Conservation (phyloP, 2,797 vertebrate species). For the Acipenser transmontanus region DNA sequence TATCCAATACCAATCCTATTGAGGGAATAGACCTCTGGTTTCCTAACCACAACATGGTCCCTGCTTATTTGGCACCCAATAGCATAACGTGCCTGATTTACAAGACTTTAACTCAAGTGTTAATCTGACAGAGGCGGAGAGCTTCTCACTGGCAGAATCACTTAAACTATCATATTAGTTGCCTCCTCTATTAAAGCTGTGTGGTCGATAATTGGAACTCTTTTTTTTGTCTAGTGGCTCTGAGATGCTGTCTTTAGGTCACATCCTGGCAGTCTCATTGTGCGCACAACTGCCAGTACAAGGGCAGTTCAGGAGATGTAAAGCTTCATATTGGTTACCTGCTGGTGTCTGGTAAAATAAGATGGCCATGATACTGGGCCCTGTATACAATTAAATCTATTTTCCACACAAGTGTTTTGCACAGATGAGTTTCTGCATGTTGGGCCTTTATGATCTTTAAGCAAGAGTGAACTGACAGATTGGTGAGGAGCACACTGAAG, state of each 20-base stretch:
- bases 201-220: constrained; percentile 81
- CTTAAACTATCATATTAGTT: constrained; percentile 68
- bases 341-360: constrained; percentile 71
- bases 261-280: constrained; percentile 70
- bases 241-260: constrained; percentile 81
- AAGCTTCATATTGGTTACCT: constrained; percentile 58
- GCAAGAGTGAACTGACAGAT: constrained; percentile 78
- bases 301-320: constrained; percentile 80
- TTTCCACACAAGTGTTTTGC: constrained; percentile 63
- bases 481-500: constrained; percentile 68
- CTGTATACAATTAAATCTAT: constrained; percentile 81
- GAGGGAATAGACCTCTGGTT: constrained; percentile 46
- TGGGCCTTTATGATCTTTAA: constrained; percentile 74
- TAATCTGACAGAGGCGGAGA: constrained; percentile 74
- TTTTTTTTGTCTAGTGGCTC: constrained; percentile 87
- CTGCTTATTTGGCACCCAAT: constrained; percentile 61
- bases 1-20: constrained; percentile 23
- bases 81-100: constrained; percentile 69
- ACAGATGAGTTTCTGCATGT: constrained; percentile 76
- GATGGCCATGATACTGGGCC: constrained; percentile 72
- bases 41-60: constrained; percentile 52
- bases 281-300: constrained; percentile 70
- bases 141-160: constrained; percentile 62
- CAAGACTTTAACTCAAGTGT: constrained; percentile 74
- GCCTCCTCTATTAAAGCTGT: constrained; percentile 67